Evolutionary conservation across 2,888 invertebrate species (phyloP), one percentile per base, ranked within the genome.

Genomic region (Hipparchia semele): DNA sequence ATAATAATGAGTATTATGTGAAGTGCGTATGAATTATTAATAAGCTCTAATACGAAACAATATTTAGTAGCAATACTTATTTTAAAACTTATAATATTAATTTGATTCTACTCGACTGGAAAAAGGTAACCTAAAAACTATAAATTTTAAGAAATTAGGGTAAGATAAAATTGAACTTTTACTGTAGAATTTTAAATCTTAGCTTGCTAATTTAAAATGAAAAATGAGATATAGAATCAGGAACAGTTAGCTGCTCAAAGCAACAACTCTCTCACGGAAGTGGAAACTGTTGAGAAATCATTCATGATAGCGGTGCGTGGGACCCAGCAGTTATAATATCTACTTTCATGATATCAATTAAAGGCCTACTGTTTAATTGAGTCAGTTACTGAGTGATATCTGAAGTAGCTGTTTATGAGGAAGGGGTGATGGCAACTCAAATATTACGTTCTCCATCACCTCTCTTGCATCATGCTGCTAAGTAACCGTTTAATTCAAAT

Each of bases 221-320:
- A 46, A 58, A 58, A 71, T 70, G 66, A 77, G 70, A 69, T 68
- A 61, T 8, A 23, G 58, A 58, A 58, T 58, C 23, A 58, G 23
- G 58, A 23, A 58, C 58, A 58, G 39, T 39, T 5, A 3, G 23
- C 23, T 58, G 8, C 7, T 56, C 7, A 56, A 2, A 13, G 2
- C n/a, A 13, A 56, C 6, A 23, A 1, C 9, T 58, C 13, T 58
- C 9, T 58, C 58, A 58, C 23, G 23, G 23, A 58, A 58, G 58
- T 58, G 13, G 23, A 58, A 23, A 9, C 23, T 23, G 53, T 7
- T 3, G 2, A 3, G 8, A 6, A 56, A 2, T 6, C n/a, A 1
- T 39, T 39, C 23, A 23, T 23, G 23, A 23, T 23, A 23, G 39
- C 39, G 5, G 39, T 39, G 39, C 39, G 5, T 39, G 39, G 5